Percentiles rank a stretch among this genome's conserved stretches.
These are phyloP conservation scores for Lota lota DNA, from an alignment of 2,113 vertebrate species.

Conservation along the genomic window DNA sequence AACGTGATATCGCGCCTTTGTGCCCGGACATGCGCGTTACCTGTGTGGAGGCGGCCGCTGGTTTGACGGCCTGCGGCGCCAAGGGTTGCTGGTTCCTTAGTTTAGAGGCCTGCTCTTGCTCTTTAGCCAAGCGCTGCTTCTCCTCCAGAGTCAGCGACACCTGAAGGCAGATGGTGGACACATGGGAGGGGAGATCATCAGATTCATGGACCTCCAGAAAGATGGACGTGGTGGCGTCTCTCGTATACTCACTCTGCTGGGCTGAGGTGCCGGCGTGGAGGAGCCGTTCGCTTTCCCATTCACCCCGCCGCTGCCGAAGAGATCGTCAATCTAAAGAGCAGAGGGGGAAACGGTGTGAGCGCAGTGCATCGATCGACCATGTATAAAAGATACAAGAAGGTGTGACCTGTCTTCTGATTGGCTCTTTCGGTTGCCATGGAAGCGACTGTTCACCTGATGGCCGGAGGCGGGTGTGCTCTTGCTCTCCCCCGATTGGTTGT, in stretches of 20 bases:
- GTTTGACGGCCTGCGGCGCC: constrained; percentile 78
- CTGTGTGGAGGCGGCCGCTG: constrained; percentile 56
- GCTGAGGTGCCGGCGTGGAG: constrained; percentile 65
- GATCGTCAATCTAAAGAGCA: constrained; percentile 81
- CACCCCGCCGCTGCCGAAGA: constrained; percentile 80
- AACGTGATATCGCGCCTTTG: not conserved
- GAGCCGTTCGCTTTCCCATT: constrained; percentile 85
- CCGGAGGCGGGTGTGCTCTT: constrained; percentile 70
- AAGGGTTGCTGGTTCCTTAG: constrained; percentile 91
- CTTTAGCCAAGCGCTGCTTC: constrained; percentile 95
- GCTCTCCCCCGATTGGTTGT: constrained; percentile 77
- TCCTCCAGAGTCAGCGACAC: constrained; percentile 93
- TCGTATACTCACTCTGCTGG: constrained; percentile 75
- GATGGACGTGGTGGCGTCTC: not conserved
- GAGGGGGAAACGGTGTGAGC: constrained; percentile 1
- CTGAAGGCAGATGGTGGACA: constrained; percentile 53
- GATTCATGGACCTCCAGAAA: not conserved
- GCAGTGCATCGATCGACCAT: too few relatives aligned
- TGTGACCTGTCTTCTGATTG: too few relatives aligned
- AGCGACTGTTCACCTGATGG: constrained; percentile 77
- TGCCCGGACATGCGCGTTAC: constrained; percentile 29
- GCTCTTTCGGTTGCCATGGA: not conserved
- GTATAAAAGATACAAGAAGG: too few relatives aligned
- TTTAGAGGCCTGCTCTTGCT: constrained; percentile 95
- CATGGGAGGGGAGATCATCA: not conserved